phyloP scores from a whole-genome alignment of 2,113 vertebrate species.

The Eira barbara region DNA sequence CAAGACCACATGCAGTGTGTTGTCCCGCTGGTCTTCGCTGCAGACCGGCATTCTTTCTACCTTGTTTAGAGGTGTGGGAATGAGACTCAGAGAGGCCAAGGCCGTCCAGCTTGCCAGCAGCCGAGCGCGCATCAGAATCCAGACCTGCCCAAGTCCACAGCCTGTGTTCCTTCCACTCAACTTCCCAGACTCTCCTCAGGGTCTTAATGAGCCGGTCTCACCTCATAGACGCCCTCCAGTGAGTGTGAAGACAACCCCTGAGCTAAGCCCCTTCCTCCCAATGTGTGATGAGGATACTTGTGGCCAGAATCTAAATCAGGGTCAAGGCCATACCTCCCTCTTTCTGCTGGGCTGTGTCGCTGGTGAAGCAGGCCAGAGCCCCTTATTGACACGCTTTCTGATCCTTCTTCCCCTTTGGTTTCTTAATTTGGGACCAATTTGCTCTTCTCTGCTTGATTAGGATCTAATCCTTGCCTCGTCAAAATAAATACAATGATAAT shows the following conservation, averaged over 20 bases:
- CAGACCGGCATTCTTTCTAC: fast-evolving
- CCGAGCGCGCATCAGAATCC: fast-evolving
- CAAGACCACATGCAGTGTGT: fast-evolving
- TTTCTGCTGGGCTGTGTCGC: not conserved
- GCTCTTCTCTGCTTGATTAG: constrained; percentile 31
- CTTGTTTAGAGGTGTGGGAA: not conserved
- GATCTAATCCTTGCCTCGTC: not conserved
- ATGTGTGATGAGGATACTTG: not conserved
- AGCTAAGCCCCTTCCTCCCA: not conserved
- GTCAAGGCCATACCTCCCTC: not conserved
- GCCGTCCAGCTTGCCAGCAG: not conserved
- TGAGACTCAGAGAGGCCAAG: not conserved
- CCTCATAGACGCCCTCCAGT: not conserved
- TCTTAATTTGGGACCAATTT: constrained; percentile 56
- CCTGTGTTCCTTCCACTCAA: not conserved
- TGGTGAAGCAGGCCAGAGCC: not conserved
- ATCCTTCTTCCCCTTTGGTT: not conserved
- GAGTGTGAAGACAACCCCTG: not conserved
- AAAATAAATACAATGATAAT: not conserved
- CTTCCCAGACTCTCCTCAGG: not conserved
- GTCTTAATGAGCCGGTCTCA: not conserved
- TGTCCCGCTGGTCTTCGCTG: not conserved
- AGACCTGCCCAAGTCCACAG: not conserved
- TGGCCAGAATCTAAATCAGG: not conserved
- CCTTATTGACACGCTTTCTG: not conserved